Conservation (phyloP, 2,888 invertebrate genomes). For the Hirtodrosophila histrioides region DNA sequence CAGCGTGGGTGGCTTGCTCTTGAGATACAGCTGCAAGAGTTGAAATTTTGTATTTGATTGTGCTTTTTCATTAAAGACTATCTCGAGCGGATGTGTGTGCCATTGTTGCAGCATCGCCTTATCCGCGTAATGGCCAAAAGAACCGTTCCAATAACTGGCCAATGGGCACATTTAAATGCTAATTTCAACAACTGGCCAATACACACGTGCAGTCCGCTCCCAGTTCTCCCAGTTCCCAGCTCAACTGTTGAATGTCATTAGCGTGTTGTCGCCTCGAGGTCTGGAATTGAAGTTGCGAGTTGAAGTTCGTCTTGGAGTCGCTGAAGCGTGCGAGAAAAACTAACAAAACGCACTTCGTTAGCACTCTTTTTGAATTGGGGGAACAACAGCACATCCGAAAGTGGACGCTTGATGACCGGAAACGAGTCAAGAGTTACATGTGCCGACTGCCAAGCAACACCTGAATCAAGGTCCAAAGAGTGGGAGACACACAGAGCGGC, state of each 20-base stretch:
- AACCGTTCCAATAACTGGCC: conserved; percentile 51
- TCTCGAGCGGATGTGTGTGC: conserved; percentile 37
- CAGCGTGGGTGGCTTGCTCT: conserved; percentile 46
- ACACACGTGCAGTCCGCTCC: conserved; percentile 13
- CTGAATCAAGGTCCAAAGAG: conserved; percentile 34
- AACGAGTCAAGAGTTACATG: conserved; percentile 61
- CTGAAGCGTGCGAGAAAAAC: conserved; percentile 59
- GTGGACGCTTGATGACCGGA: conserved; percentile 77
- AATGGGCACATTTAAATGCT: conserved; percentile 65
- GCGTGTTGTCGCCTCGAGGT: conserved; percentile 67
- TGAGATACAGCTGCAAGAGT: background rate
- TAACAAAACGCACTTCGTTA: conserved; percentile 58
- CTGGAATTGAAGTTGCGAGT: conserved; percentile 28
- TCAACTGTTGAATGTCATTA: conserved; percentile 69
- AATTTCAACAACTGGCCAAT: conserved; percentile 42
- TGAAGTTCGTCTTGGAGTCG: conserved; percentile 24
- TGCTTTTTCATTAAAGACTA: conserved; percentile 23
- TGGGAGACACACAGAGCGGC: background rate
- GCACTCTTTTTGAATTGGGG: conserved; percentile 33
- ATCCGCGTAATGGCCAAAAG: conserved; percentile 39
- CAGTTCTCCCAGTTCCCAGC: conserved; percentile 8
- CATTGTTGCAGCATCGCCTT: conserved; percentile 25
- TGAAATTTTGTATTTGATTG: conserved; percentile 6
- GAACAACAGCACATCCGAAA: conserved; percentile 58
- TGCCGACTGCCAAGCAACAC: conserved; percentile 55